These are phyloP conservation scores for Anthophora plumipes DNA, from an alignment of 2,888 invertebrate species.

Conservation along the genomic window DNA sequence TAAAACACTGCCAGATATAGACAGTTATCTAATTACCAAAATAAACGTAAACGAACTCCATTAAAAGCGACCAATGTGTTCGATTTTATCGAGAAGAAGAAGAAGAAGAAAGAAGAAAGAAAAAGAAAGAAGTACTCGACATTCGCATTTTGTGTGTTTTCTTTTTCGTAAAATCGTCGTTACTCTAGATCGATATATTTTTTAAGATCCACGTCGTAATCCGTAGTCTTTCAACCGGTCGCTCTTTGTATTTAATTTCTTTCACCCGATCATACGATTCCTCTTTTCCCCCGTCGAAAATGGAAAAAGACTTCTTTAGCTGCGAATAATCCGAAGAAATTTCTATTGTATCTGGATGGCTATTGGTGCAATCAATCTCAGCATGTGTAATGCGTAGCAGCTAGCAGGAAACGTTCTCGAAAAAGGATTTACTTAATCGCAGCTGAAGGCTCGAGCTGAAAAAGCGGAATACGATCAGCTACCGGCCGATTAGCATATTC, in stretches of 20 bases:
- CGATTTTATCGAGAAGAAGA: no score
- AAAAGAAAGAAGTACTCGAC: neutral
- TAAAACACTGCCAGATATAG: conserved; percentile 54
- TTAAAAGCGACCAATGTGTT: conserved; percentile 44
- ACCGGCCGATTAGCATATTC: conserved; percentile 45
- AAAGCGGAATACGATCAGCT: conserved; percentile 17
- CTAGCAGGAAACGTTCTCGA: neutral
- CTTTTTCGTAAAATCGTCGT: conserved; percentile 1
- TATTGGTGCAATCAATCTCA: conserved; percentile 27
- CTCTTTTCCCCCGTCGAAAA: neutral
- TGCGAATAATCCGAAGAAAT: neutral
- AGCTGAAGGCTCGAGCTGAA: conserved; percentile 14
- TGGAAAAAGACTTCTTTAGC: neutral
- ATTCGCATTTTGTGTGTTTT: neutral
- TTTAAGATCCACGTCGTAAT: conserved; percentile 13
- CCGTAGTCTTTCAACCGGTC: conserved; percentile 25
- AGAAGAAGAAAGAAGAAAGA: neutral
- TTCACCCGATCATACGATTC: neutral
- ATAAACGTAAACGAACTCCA: conserved; percentile 4
- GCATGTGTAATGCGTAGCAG: conserved; percentile 15
- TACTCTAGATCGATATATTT: neutral
- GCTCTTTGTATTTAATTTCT: neutral
- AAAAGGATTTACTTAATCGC: conserved; percentile 9
- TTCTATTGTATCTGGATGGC: neutral
- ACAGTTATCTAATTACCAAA: conserved; percentile 18